phyloP scores from a whole-genome alignment of 1,140 invertebrate species.

The Brachionus angularis region DNA sequence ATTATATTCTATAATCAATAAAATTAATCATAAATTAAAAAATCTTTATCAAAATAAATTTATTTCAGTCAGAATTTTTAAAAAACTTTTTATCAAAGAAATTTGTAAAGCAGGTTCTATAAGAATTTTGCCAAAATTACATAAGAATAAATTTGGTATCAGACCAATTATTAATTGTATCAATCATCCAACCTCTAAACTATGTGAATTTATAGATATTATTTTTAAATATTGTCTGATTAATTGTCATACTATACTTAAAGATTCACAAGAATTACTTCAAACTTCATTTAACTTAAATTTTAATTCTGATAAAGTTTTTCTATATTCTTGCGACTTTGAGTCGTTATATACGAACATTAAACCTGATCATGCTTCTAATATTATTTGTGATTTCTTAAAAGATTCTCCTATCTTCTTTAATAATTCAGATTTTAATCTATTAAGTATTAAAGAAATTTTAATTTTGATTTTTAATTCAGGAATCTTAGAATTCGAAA shows the following conservation, averaged over 20 bases:
- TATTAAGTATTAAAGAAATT: too few relatives aligned
- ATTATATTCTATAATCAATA: background rate
- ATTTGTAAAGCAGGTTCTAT: background rate
- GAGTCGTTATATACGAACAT: too few relatives aligned
- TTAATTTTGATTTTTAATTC: too few relatives aligned
- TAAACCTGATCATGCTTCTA: too few relatives aligned
- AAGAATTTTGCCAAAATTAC: background rate
- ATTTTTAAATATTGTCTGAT: conserved; percentile 2
- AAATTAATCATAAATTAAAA: background rate
- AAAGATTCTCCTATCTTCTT: too few relatives aligned
- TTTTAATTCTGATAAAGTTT: too few relatives aligned
- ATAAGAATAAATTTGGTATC: conserved; percentile 7
- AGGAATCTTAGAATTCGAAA: too few relatives aligned
- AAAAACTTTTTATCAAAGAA: conserved; percentile 2
- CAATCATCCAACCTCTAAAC: conserved; percentile 8
- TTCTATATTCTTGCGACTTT: too few relatives aligned
- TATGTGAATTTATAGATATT: background rate
- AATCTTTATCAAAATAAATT: background rate
- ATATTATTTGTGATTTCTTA: too few relatives aligned
- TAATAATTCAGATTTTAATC: too few relatives aligned
- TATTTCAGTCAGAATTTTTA: background rate
- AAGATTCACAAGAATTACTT: background rate
- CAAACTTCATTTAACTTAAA: too few relatives aligned
- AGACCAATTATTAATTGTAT: conserved; percentile 13
- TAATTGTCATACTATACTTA: conserved; percentile 5